These are phyloP conservation scores for Gymnogyps californianus DNA, from an alignment of 2,113 vertebrate genomes.

Conservation along the genomic window DNA sequence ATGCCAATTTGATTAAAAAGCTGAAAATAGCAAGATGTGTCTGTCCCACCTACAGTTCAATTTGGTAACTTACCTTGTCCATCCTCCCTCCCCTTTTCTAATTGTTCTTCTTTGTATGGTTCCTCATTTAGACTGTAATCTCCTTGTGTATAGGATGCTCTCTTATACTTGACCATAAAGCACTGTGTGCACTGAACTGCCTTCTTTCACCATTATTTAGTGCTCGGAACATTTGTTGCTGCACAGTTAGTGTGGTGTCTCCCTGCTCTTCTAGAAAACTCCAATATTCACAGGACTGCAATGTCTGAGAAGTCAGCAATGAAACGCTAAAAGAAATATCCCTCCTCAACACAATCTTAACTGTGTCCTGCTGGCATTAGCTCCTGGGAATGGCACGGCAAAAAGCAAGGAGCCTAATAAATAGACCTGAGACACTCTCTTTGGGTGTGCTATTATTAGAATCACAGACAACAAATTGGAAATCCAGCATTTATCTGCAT, in stretches of 20 bases:
- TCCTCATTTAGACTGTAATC: not conserved
- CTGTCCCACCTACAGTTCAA: not conserved
- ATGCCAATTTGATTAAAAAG: not conserved
- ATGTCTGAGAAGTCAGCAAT: not conserved
- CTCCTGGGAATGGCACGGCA: not conserved
- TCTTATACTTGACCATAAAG: not conserved
- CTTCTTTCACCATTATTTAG: not conserved
- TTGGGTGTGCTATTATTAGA: constrained; percentile 27
- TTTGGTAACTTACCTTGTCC: not conserved
- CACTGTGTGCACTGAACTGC: not conserved
- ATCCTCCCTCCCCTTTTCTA: not conserved
- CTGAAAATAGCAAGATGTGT: not conserved
- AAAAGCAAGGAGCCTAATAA: not conserved
- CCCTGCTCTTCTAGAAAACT: constrained; percentile 22
- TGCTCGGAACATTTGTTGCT: not conserved
- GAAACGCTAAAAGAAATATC: not conserved
- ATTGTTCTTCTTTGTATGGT: not conserved
- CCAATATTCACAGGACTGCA: not conserved
- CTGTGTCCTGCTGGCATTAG: not conserved
- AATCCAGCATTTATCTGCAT: constrained; percentile 25
- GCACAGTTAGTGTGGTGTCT: not conserved
- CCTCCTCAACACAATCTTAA: not conserved
- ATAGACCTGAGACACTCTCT: not conserved
- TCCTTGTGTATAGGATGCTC: not conserved
- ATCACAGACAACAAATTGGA: not conserved